Percentiles rank a stretch among this genome's conserved stretches.
These are phyloP conservation scores for Zele albiditarsus DNA, from an alignment of 2,888 invertebrate genomes.

Conservation along the genomic window DNA sequence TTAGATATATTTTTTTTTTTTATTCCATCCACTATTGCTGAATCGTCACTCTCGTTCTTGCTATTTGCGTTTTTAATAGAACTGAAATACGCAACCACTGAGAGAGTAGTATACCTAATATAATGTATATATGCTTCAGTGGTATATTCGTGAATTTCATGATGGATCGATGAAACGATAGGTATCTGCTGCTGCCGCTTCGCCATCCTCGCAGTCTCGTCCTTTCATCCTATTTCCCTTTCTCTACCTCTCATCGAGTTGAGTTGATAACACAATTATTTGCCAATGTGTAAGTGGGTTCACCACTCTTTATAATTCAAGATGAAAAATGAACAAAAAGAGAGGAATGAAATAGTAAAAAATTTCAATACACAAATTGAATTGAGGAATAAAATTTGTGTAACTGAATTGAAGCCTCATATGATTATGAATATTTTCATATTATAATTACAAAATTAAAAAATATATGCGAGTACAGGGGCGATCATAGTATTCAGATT, in stretches of 20 bases:
- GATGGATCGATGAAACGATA: conserved; percentile 1
- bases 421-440: too few relatives aligned
- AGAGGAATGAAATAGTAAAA: neutral
- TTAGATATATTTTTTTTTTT: neutral
- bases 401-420: too few relatives aligned
- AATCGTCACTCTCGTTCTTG: too few relatives aligned
- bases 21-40: too few relatives aligned
- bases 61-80: neutral
- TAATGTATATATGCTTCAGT: neutral
- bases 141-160: neutral
- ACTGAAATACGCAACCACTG: neutral
- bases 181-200: neutral
- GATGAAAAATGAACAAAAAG: neutral
- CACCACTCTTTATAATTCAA: neutral
- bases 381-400: too few relatives aligned
- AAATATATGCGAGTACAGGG: too few relatives aligned
- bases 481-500: too few relatives aligned
- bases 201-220: neutral
- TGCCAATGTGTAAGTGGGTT: neutral
- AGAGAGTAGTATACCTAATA: neutral
- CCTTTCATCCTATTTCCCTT: neutral
- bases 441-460: too few relatives aligned
- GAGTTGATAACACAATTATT: conserved; percentile 3
- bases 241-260: too few relatives aligned
- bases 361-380: neutral